phyloP scores from a whole-genome alignment of 2,888 invertebrate species.

The Diaphora mendica region DNA sequence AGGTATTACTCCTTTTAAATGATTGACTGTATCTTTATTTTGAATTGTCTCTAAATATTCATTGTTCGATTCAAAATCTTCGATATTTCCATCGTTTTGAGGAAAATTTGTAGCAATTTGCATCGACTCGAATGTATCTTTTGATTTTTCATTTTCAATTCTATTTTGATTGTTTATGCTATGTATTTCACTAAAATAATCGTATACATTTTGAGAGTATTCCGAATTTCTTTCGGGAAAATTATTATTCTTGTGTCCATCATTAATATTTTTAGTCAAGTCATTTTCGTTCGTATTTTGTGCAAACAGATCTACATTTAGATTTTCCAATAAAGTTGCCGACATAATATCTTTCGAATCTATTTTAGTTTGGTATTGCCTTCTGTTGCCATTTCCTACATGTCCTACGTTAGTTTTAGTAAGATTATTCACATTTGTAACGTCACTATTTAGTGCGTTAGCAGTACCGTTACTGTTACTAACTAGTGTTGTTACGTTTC shows the following conservation, averaged over 20 bases:
- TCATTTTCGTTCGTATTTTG: slow-evolving; percentile 12
- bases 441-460: not conserved
- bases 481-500: not conserved
- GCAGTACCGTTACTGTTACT: not conserved
- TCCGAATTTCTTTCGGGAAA: not conserved
- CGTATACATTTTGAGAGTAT: slow-evolving; percentile 30
- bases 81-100: not conserved
- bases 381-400: not conserved
- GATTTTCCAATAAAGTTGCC: not conserved
- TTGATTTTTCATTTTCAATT: not conserved
- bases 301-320: slow-evolving; percentile 20
- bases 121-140: not conserved
- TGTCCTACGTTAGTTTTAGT: not conserved
- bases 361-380: not conserved
- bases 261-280: not conserved
- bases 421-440: not conserved
- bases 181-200: slow-evolving; percentile 32
- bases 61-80: slow-evolving; percentile 2
- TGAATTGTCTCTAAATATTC: not conserved
- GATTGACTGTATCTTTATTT: not conserved
- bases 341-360: not conserved
- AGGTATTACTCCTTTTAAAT: not conserved
- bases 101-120: not conserved
- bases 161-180: slow-evolving; percentile 11
- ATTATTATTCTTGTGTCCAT: not conserved